phyloP scores from a whole-genome alignment of 1,140 invertebrate species.

The Nylanderia fulva region DNA sequence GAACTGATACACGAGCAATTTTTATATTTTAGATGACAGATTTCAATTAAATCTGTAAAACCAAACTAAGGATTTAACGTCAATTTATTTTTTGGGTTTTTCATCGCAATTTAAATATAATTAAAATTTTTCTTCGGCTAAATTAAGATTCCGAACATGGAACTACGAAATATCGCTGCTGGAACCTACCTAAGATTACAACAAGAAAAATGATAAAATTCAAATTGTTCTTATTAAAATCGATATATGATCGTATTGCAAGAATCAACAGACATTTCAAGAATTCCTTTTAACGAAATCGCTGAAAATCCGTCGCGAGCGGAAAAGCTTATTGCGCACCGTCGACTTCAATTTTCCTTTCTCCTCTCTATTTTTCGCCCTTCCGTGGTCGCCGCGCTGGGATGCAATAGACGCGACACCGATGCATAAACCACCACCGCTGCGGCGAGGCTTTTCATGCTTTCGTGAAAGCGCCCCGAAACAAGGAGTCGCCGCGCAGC shows the following conservation, averaged over 20 bases:
- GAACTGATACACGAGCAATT: neutral
- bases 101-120: neutral
- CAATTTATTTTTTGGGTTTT: neutral
- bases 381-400: neutral
- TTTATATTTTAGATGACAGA: constrained; percentile 3
- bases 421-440: constrained; percentile 42
- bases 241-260: neutral
- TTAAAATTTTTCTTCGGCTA: neutral
- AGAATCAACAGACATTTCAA: neutral
- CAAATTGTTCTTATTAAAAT: neutral
- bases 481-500: constrained; percentile 16
- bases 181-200: neutral
- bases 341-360: constrained; percentile 37
- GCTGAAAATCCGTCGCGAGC: neutral
- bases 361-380: constrained; percentile 11
- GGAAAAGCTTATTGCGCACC: constrained; percentile 9
- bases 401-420: constrained; percentile 46
- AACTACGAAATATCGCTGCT: neutral
- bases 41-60: constrained; percentile 25
- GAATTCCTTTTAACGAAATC: neutral
- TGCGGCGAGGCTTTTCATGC: constrained; percentile 46
- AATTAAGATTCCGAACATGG: neutral
- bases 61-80: neutral
- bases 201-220: neutral
- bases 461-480: constrained; percentile 42